Evolutionary conservation across 2,797 vertebrate species (phyloP), one percentile per base, ranked within the genome.

Genomic region (Hypotaenidia philippensis): DNA sequence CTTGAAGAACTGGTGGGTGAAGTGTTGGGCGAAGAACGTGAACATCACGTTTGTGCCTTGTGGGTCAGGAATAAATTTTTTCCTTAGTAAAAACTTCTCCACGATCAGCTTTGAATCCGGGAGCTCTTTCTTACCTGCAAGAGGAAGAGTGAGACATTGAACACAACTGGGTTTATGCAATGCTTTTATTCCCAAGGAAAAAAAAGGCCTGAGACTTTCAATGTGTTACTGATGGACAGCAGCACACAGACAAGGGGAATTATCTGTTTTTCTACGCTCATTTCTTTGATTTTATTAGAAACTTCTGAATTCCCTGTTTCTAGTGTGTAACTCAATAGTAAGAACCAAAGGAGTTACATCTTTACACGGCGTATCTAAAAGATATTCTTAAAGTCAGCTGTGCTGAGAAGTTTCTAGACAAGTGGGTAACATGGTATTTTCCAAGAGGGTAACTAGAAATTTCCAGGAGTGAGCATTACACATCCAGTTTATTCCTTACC

Each of bases 1-100:
- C 97, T 99, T 99, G 95, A 99, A 99, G 97, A 99, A 99, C 80
- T 99, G 99, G 83, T 99, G 99, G 2, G 99, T 99, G 95, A 99
- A 99, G 94, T 99, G 99, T 80, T 99, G 99, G 17, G 99, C 99
- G 61, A 99, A 99, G 98, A 99, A 99, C 0, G 99, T 99, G 72
- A 99, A 99, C 99, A 99, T 99, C 93, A 99, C 96, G 31, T 99
- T 99, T 75, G 99, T 98, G 87, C 98, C 98, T 96, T 99, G 99
- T 0, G 99, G 99, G 61, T 99, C 99, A 0, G 99, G 99, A 77
- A 99, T 99, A 45, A 99, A 99, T 93, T 98, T 97, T 84, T 97
- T 98, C 85, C 99, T 98, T 40, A 99, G 59, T 55, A 99, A 95
- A 64, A 99, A 98, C 94, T 99, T 99, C 94, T 99, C 99, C 57